Conservation (phyloP, 2,888 invertebrate species). For the Therioaphis trifolii region DNA sequence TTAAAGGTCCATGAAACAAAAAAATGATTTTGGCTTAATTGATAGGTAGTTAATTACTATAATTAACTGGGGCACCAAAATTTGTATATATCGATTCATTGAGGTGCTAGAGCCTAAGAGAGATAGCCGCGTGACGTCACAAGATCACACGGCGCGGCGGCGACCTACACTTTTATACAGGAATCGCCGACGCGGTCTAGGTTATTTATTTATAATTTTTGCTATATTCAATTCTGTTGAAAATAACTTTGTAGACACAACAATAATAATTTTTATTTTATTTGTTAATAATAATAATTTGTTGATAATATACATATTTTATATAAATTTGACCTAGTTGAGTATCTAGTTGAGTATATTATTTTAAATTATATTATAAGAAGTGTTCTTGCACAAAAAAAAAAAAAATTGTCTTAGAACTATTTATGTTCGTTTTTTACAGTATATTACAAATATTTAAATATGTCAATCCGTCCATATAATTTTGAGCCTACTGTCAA, state of each 20-base stretch:
- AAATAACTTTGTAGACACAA: no score
- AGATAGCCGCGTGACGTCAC: not conserved
- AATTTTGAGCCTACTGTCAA: conserved; percentile 11
- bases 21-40: no score
- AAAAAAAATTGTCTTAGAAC: no score
- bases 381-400: no score
- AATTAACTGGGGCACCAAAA: not conserved
- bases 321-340: no score
- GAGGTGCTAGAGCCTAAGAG: not conserved
- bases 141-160: not conserved
- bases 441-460: no score
- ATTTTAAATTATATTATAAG: no score
- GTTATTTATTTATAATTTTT: conserved; percentile 15
- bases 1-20: not conserved
- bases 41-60: not conserved
- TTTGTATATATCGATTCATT: not conserved
- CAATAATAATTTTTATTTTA: no score
- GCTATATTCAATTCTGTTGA: conserved; percentile 3
- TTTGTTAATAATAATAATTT: no score
- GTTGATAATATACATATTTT: no score
- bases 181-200: conserved; percentile 12
- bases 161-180: not conserved
- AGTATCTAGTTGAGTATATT: no score
- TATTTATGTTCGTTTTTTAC: not conserved
- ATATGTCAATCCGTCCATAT: conserved; percentile 19